Conservation (phyloP, 2,888 invertebrate genomes). For the Euplexia lucipara region DNA sequence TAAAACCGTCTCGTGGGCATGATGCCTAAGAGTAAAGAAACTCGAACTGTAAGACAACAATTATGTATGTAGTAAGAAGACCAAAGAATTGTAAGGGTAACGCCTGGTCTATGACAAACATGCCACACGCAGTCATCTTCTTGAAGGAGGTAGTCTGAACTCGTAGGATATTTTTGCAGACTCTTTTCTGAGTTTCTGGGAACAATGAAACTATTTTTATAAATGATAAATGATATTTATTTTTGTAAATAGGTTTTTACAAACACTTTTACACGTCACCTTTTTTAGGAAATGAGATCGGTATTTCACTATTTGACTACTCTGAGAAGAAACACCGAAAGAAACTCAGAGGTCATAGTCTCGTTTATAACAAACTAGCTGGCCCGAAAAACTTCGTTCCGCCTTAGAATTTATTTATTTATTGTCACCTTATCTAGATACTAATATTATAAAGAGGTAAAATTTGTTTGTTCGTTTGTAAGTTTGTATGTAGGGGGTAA, state of each 20-base stretch:
- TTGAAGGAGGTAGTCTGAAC: conserved; percentile 5
- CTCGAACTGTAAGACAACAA: conserved; percentile 33
- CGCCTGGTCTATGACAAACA: conserved; percentile 11
- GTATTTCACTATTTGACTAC: too few relatives aligned
- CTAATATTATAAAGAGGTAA: too few relatives aligned
- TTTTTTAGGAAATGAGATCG: too few relatives aligned
- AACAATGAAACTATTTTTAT: background rate
- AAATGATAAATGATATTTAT: too few relatives aligned
- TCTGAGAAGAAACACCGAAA: too few relatives aligned
- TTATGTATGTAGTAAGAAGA: conserved; percentile 14
- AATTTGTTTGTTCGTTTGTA: too few relatives aligned
- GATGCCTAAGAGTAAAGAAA: too few relatives aligned
- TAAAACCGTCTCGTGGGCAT: too few relatives aligned
- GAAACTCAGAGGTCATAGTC: background rate
- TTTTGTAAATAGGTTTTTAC: too few relatives aligned
- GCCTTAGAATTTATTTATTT: background rate
- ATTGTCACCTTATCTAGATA: too few relatives aligned
- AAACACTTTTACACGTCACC: too few relatives aligned
- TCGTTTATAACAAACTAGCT: background rate
- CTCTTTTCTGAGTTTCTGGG: conserved; percentile 21
- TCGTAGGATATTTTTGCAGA: conserved; percentile 27
- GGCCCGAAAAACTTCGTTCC: background rate
- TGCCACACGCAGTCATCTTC: conserved; percentile 25
- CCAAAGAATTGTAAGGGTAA: conserved; percentile 4
- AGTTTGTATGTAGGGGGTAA: too few relatives aligned